These are phyloP conservation scores for Pachymerium ferrugineum DNA, from an alignment of 2,888 invertebrate genomes.

Conservation along the genomic window DNA sequence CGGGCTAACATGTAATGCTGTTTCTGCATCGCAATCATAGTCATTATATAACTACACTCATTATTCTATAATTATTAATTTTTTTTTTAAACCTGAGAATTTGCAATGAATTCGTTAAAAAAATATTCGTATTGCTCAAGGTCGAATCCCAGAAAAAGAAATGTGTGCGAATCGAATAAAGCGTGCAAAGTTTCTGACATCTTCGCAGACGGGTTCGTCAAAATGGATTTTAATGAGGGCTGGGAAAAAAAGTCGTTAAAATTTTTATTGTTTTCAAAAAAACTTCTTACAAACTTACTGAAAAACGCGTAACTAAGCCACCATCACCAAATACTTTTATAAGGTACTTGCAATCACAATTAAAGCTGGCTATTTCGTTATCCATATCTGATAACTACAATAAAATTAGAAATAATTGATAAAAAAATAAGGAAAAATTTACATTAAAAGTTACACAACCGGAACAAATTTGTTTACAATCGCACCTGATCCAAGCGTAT, in stretches of 20 bases:
- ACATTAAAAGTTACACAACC: background rate
- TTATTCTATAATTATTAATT: background rate
- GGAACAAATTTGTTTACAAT: no score
- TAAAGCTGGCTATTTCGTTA: background rate
- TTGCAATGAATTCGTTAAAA: constrained; percentile 29
- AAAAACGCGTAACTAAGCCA: constrained; percentile 34
- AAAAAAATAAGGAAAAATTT: background rate
- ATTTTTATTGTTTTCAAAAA: background rate
- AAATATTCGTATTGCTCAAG: constrained; percentile 30
- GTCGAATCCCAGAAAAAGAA: constrained; percentile 34
- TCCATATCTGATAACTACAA: background rate
- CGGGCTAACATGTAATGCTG: constrained; percentile 34
- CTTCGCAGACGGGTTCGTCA: background rate
- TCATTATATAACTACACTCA: background rate
- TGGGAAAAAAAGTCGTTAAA: background rate
- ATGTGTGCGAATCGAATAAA: constrained; percentile 31
- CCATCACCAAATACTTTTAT: constrained; percentile 34
- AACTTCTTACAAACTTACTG: constrained; percentile 14
- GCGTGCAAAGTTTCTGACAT: background rate
- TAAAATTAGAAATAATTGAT: background rate
- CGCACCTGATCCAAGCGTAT: constrained; percentile 28
- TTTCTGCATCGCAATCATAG: background rate
- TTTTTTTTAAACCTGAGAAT: constrained; percentile 32
- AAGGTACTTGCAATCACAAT: background rate
- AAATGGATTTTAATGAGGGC: background rate